A percentile compares a stretch with the other conserved stretches of the same genome.
phyloP scores from a whole-genome alignment of 2,113 vertebrate genomes.

The Platichthys stellatus region DNA sequence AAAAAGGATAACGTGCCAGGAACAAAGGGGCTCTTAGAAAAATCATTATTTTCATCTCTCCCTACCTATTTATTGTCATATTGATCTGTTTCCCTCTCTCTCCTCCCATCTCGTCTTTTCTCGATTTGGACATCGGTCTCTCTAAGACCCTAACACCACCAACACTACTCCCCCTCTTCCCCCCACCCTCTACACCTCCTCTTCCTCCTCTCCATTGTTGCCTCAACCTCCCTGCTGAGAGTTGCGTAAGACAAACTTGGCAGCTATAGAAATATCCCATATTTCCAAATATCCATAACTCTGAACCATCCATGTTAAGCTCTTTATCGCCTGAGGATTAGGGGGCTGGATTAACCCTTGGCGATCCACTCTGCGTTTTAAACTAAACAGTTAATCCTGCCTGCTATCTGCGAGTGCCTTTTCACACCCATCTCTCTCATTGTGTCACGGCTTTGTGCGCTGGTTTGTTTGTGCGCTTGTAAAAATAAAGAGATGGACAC shows the following conservation, averaged over 20 bases:
- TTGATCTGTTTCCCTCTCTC: constrained; percentile 3
- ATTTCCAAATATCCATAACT: constrained; percentile 67
- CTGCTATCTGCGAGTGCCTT: constrained; percentile 30
- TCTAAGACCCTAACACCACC: not conserved
- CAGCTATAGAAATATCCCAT: constrained; percentile 51
- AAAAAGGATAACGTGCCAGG: too few relatives aligned
- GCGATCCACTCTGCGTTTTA: constrained; percentile 46
- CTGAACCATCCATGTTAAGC: constrained; percentile 56
- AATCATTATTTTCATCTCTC: not conserved
- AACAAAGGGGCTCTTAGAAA: too few relatives aligned
- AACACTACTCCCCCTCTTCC: not conserved
- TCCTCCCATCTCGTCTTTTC: not conserved
- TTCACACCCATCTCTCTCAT: constrained; percentile 20
- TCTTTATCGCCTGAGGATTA: constrained; percentile 68
- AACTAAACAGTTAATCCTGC: constrained; percentile 46
- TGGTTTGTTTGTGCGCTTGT: constrained; percentile 1
- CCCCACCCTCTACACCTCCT: not conserved
- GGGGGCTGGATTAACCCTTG: constrained; percentile 58
- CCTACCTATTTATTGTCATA: not conserved
- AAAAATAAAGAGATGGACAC: not conserved
- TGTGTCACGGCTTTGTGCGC: constrained; percentile 17
- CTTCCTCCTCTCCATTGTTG: constrained; percentile 35
- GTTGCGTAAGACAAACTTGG: constrained; percentile 45
- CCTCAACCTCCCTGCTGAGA: constrained; percentile 32
- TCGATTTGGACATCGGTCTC: not conserved